phyloP scores from a whole-genome alignment of 2,113 vertebrate species.

The Cyanoderma ruficeps region DNA sequence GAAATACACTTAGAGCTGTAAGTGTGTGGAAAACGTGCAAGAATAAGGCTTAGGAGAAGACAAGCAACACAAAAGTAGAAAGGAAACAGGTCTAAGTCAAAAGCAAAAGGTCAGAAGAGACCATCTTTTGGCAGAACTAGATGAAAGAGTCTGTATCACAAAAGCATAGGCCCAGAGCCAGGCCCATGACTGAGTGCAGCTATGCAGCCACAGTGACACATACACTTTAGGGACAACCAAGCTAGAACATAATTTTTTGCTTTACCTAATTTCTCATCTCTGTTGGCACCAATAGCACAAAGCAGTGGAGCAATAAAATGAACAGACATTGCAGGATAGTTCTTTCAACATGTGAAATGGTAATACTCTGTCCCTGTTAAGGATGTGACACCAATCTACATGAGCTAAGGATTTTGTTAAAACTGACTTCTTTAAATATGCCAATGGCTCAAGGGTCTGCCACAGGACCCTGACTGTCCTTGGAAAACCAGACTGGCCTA shows the following conservation, averaged over 20 bases:
- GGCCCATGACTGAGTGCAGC: not conserved
- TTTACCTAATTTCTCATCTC: not conserved
- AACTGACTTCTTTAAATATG: not conserved
- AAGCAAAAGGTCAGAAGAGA: not conserved
- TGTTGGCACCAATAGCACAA: not conserved
- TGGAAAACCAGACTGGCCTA: not conserved
- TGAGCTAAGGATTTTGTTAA: not conserved
- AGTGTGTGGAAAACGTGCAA: not conserved
- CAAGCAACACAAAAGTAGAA: not conserved
- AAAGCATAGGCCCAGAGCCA: not conserved
- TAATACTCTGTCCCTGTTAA: not conserved
- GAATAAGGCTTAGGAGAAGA: not conserved
- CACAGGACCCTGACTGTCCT: rapidly evolving
- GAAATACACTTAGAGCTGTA: not conserved
- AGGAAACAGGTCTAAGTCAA: not conserved
- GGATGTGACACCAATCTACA: not conserved
- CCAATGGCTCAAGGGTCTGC: rapidly evolving
- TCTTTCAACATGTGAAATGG: not conserved
- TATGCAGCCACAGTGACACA: not conserved
- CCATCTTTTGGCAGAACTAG: not conserved
- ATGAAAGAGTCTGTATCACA: not conserved
- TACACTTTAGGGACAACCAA: not conserved
- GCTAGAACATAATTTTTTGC: not conserved
- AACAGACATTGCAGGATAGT: not conserved
- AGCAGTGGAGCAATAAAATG: not conserved